Percentiles rank a stretch among this genome's conserved stretches.
Evolutionary conservation across 2,113 vertebrate genomes (phyloP).

Genomic region (Ailuropoda melanoleuca): DNA sequence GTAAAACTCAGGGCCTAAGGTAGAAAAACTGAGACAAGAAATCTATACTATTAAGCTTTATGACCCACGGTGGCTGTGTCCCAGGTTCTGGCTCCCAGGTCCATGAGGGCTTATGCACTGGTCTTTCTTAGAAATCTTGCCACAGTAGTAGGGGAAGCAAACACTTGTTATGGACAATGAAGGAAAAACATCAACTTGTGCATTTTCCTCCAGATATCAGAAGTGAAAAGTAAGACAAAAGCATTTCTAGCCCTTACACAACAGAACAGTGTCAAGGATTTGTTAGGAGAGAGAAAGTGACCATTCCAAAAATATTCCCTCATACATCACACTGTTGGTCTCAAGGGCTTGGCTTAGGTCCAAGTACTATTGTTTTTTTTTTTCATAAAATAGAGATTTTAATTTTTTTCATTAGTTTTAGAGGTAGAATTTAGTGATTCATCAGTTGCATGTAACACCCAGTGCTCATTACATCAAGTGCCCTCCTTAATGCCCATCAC

Average conservation of each 20-base stretch:
- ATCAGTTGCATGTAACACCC: neutral
- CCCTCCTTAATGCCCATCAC: neutral
- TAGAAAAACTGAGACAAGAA: neutral
- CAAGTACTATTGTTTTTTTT: neutral
- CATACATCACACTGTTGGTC: neutral
- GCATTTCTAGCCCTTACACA: neutral
- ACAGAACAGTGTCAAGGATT: neutral
- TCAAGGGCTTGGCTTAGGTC: neutral
- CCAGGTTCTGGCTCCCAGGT: neutral
- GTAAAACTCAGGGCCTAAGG: neutral
- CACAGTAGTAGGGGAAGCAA: neutral
- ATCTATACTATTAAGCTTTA: neutral
- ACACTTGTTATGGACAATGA: neutral
- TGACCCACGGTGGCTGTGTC: neutral
- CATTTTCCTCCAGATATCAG: neutral
- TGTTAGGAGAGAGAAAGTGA: slow-evolving; percentile 22
- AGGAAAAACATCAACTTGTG: neutral
- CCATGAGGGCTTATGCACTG: neutral
- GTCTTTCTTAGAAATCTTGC: neutral
- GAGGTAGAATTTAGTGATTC: too few species aligned
- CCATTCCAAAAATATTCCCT: neutral
- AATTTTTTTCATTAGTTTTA: too few species aligned
- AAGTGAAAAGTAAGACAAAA: slow-evolving; percentile 29
- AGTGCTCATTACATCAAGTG: neutral
- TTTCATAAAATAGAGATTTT: too few species aligned